Evolutionary conservation across 2,797 vertebrate genomes (phyloP).

Genomic region (Aselliscus stoliczkanus): DNA sequence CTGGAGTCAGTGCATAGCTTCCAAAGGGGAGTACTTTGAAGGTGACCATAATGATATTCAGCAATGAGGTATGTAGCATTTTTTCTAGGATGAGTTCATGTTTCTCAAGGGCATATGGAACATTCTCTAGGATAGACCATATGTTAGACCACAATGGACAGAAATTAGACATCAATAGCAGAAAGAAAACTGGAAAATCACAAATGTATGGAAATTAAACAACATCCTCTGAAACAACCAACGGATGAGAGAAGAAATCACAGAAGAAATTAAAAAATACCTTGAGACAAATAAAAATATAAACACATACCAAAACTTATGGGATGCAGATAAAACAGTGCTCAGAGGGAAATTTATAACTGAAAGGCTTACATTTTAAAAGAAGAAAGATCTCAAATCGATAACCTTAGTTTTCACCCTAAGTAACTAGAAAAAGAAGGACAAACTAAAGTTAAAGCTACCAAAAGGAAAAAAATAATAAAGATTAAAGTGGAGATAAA

Average conservation of each 20-base stretch:
- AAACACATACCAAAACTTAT: neutral
- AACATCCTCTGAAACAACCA: neutral
- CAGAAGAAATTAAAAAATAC: neutral
- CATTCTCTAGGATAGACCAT: neutral
- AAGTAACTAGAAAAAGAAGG: neutral
- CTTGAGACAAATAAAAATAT: neutral
- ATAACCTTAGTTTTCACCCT: neutral
- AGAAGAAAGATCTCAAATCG: neutral
- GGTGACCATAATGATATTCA: no score
- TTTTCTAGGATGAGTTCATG: no score
- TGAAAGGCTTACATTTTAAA: neutral
- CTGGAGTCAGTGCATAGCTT: no score
- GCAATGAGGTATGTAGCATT: no score
- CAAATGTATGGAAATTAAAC: neutral
- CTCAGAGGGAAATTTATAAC: neutral
- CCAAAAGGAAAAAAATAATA: neutral
- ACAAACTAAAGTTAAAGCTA: neutral
- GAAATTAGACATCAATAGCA: neutral
- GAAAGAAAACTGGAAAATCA: neutral
- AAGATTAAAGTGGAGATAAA: neutral
- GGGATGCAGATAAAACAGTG: neutral
- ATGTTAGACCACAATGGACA: neutral
- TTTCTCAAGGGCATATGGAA: neutral
- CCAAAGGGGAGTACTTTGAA: no score
- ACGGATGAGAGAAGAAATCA: neutral